Percentiles rank a stretch among this genome's conserved stretches.
These are phyloP conservation scores for Phaonia tiefii DNA, from an alignment of 2,888 invertebrate species.

Conservation along the genomic window DNA sequence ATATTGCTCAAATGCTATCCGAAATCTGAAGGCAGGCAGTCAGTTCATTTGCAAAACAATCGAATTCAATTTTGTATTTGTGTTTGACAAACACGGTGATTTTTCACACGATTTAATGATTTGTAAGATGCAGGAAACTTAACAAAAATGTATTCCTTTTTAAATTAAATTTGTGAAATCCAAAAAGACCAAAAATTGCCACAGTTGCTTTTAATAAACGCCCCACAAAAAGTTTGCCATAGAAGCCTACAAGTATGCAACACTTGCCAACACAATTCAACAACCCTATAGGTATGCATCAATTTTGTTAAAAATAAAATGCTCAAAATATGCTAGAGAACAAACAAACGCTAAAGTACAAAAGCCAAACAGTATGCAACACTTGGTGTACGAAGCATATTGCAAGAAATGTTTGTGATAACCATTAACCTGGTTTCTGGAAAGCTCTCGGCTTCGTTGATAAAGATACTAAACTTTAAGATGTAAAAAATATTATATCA, in stretches of 20 bases:
- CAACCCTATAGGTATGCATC: not conserved
- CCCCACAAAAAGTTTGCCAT: not conserved
- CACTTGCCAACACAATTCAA: not conserved
- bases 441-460: not conserved
- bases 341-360: not conserved
- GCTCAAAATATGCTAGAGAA: not conserved
- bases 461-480: no score
- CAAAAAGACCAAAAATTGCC: no score
- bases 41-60: slow-evolving; percentile 5
- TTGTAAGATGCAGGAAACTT: no score
- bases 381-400: not conserved
- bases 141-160: no score
- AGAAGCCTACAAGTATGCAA: not conserved
- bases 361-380: not conserved
- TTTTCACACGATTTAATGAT: not conserved
- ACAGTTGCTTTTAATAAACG: not conserved
- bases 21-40: not conserved
- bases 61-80: not conserved
- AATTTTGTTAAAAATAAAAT: not conserved
- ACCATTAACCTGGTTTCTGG: not conserved
- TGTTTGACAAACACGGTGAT: not conserved
- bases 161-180: no score
- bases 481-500: no score
- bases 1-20: not conserved
- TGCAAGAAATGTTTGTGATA: not conserved